These are phyloP conservation scores for Ooceraea biroi DNA, from an alignment of 1,140 invertebrate species.

Conservation along the genomic window DNA sequence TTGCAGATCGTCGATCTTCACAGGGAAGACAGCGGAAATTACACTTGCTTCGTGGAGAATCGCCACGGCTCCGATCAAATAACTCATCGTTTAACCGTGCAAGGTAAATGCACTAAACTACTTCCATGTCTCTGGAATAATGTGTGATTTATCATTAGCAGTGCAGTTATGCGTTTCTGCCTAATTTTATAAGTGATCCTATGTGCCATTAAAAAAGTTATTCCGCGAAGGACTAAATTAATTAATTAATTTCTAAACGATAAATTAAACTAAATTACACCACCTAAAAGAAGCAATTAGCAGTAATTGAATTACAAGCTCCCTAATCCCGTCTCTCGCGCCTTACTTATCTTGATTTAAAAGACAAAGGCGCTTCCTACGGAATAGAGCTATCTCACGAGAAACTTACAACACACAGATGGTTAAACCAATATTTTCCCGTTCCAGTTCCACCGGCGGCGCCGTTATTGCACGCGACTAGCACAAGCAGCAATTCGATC, in stretches of 20 bases:
- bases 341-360: too few species aligned
- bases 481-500: slow-evolving; percentile 87
- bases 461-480: slow-evolving; percentile 86
- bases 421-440: slow-evolving; percentile 41
- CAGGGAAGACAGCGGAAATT: slow-evolving; percentile 94
- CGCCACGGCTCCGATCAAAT: slow-evolving; percentile 94
- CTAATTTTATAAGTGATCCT: not conserved
- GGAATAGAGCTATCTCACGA: not conserved
- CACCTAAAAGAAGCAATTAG: not conserved
- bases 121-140: not conserved
- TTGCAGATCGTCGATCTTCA: slow-evolving; percentile 91
- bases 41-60: slow-evolving; percentile 95
- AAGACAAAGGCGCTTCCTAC: too few species aligned
- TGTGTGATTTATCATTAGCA: not conserved
- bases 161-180: not conserved
- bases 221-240: not conserved
- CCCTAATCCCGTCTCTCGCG: not conserved
- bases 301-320: not conserved
- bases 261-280: not conserved
- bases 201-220: not conserved
- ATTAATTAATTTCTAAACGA: not conserved
- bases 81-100: slow-evolving; percentile 90
- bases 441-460: slow-evolving; percentile 86
- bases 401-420: not conserved
- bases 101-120: slow-evolving; percentile 85